Evolutionary conservation across 2,888 invertebrate species (phyloP), one percentile per base, ranked within the genome.

Genomic region (Hemithea aestivaria): DNA sequence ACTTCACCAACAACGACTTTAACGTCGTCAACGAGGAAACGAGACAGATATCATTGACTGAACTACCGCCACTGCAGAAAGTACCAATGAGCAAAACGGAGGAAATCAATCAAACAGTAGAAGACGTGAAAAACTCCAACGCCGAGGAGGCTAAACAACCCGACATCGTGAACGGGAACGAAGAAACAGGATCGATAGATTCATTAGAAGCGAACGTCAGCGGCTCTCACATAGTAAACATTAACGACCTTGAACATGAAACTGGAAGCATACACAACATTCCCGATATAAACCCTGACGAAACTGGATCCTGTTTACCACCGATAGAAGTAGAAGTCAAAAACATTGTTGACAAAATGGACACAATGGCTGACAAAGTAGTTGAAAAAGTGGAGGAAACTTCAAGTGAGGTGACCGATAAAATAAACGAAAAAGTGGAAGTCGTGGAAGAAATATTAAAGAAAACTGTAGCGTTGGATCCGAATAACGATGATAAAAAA

Each of bases 131-230:
- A n/a, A 81, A 79, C 49, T 73, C 77, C 2, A 79, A 74, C 52
- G 53, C 65, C 10, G 64, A 68, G 11, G 62, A 55, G 55, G 58
- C 61, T 12, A 22, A 39, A 20, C 28, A 36, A 34, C 44, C 56
- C 8, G 77, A 77, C 53, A 63, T 61, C 45, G 51, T 73, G 51
- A 74, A 81, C 61, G 70, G 79, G 58, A 73, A 72, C 47, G 71
- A 88, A 26, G 87, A 87, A 53, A 62, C 56, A 42, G 75, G 71
- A 59, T 88, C 87, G 53, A 85, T 88, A 51, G 77, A 87, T 57
- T 88, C 87, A 45, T 65, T 88, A 51, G 87, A 88, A 48, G 85
- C 84, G n/a, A 87, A 88, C 58, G 87, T 87, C 35, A 87, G 87
- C 47, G 87, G 82, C 46, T 87, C 87, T 20, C 87, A 87, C 48